Base-by-base conservation (phyloP, 1,140 invertebrate genomes). In the Cydia pomonella region DNA sequence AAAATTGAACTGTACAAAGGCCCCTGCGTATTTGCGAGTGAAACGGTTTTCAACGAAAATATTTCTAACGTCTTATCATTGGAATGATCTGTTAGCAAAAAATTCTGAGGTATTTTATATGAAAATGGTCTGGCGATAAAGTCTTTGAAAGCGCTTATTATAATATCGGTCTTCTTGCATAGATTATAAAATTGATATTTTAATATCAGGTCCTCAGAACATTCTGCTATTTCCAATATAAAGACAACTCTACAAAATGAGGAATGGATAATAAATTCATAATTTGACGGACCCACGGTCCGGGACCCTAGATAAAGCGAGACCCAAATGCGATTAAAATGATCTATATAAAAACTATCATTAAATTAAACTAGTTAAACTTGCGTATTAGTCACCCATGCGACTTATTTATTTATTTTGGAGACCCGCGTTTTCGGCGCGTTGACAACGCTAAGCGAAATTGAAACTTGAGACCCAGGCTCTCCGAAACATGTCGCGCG, bases 241-340 rank as follows among this genome's bases (percentile, higher is more conserved):
- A 53, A 53, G 50, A n/a, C 50, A 29, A 66, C 27, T 29, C 23
- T 66, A 33, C 63, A 66, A 5, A 16, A 29, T 18, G 50, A 66
- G 63, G 63, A 66, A 72, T 72, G 69, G n/a, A n/a, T n/a, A 47
- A 47, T 72, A 21, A 72, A 41, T 72, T 72, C 18, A 72, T 33
- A 72, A 16, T 16, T 33, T 72, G 41, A 21, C 10, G 4, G 21
- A 13, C 23, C n/a, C n/a, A n/a, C n/a, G n/a, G n/a, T n/a, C n/a
- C n/a, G n/a, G 3, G 63, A 66, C 23, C 27, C 25, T 66, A 33
- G 1, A 38, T 18, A 71, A 72, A 47, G 27, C 33, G 33, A 25
- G 9, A 13, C 23, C 69, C 3, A 47, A 72, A 72, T 47, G 41
- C 41, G 23, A 29, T n/a, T 66, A 18, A 53, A 53, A 44, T 16